phyloP scores from a whole-genome alignment of 2,113 vertebrate genomes.

The Chaetodon auriga region DNA sequence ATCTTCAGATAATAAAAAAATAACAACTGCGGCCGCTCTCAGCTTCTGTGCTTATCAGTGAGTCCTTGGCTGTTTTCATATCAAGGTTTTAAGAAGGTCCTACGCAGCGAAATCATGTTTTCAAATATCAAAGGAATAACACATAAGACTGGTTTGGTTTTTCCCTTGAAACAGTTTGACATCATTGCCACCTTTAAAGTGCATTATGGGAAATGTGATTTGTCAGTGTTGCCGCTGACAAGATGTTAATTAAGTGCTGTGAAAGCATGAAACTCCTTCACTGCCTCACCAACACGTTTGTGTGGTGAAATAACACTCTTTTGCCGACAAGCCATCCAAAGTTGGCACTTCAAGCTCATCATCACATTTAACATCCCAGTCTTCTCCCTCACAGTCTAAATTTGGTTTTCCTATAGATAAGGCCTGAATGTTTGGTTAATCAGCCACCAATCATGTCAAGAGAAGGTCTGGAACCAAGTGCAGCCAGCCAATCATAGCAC shows the following conservation, averaged over 20 bases:
- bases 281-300: neutral
- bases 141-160: neutral
- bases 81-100: neutral
- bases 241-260: neutral
- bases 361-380: neutral
- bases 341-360: neutral
- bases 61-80: neutral
- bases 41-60: too few relatives aligned
- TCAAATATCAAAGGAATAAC: neutral
- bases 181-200: neutral
- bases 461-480: neutral
- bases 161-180: neutral
- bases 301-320: neutral
- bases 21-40: too few relatives aligned
- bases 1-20: too few relatives aligned
- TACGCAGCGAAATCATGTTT: neutral
- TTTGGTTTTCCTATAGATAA: neutral
- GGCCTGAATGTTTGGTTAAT: neutral
- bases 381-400: neutral
- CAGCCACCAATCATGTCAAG: neutral
- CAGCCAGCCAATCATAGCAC: neutral
- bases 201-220: neutral
- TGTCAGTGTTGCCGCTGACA: neutral
- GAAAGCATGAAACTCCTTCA: neutral
- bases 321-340: neutral